Base-by-base conservation (phyloP, 2,113 vertebrate species). In the Felis catus region DNA sequence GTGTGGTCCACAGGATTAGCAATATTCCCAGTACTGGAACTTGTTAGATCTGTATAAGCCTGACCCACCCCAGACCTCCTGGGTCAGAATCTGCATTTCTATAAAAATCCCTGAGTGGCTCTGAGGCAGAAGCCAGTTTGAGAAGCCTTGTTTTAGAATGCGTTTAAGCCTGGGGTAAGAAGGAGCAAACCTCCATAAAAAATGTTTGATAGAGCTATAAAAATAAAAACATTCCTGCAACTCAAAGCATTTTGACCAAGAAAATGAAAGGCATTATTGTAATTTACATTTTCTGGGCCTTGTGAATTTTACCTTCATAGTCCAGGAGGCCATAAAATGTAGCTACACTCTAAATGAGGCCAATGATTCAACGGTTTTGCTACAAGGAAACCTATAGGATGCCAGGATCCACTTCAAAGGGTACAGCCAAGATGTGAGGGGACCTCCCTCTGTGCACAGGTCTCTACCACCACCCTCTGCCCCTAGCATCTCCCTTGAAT, bases 191-290 rank as follows among this genome's bases (percentile, higher is more conserved):
- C 3, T 73, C 27, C 21, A 78, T 92, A 70, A 89, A 89, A 95
- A 80, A 68, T 1, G 9, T 86, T 66, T 89, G 79, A 73, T 31
- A 83, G 16, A 68, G 19, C 82, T 88, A 87, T 83, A 73, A 93
- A 93, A 90, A 91, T 70, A 85, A 91, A 96, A 89, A 83, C 10
- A 65, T 74, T 70, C 29, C 84, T 80, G 21, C 3, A 79, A 84
- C 36, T 80, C 31, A 83, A 92, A 96, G 51, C 19, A 74, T 78
- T 94, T 85, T 96, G 79, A 93, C 51, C 48, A 95, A 94, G 87
- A 86, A 92, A 96, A 89, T 36, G n/a, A 91, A 93, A 95, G 80
- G 19, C 61, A 41, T 93, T 84, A 78, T 25, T 81, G 15, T 95
- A 86, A 92, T 95, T 91, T 87, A 76, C 48, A 19, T 33, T 85